phyloP scores from a whole-genome alignment of 2,888 invertebrate species.

The Pristionchus exspectatus region DNA sequence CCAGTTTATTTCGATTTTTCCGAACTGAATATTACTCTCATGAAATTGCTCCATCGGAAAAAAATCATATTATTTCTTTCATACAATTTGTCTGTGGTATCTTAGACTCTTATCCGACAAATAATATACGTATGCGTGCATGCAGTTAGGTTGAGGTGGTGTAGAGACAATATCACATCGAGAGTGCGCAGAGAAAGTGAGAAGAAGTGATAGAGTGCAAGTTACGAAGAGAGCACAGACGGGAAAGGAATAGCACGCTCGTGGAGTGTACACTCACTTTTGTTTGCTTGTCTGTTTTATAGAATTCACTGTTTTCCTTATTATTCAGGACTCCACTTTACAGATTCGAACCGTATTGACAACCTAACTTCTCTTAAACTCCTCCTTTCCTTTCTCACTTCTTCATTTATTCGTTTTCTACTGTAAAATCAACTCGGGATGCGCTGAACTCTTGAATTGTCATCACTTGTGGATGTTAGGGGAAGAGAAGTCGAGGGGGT shows the following conservation, averaged over 20 bases:
- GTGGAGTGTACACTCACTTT: background rate
- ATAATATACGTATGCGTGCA: too few species aligned
- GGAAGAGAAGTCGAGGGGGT: background rate
- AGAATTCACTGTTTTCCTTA: background rate
- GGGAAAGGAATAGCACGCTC: slow-evolving; percentile 1
- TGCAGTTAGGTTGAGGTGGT: background rate
- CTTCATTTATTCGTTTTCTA: background rate
- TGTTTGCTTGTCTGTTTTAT: background rate
- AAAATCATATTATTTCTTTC: too few species aligned
- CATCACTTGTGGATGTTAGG: background rate
- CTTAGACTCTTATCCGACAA: background rate
- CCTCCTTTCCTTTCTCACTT: background rate
- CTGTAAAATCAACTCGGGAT: background rate
- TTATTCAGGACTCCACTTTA: background rate
- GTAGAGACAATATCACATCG: background rate
- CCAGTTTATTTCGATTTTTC: background rate
- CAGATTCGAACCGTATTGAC: background rate
- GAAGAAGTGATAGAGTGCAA: background rate
- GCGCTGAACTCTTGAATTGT: background rate
- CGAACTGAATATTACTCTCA: too few species aligned
- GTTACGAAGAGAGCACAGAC: background rate
- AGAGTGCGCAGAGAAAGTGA: background rate
- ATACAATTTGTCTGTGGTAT: background rate
- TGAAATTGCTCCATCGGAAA: too few species aligned
- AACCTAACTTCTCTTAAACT: background rate